Base-by-base conservation (phyloP, 2,888 invertebrate genomes). In the Urechis unicinctus region DNA sequence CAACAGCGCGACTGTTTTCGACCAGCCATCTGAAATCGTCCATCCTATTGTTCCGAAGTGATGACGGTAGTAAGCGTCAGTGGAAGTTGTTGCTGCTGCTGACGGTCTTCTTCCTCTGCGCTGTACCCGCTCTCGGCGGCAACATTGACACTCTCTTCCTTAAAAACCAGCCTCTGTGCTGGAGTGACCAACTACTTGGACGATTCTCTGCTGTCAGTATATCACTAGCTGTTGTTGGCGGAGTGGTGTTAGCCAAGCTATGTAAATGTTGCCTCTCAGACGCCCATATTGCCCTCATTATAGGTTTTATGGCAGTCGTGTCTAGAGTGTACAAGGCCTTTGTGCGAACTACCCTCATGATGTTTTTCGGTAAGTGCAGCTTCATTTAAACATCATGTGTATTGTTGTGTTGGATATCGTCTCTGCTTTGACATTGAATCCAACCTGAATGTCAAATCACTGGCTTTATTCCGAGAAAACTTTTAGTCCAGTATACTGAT, bases 121-220 rank as follows among this genome's bases (percentile, higher is more conserved):
- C 22, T n/a, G 36, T 55, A 17, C 41, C 49, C n/a, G 31, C 25
- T 5, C 26, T 47, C 26, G 41, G 24, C 24, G 2, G 43, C 13
- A 21, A 29, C 26, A 30, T 54, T 9, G 36, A 29, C 28, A 36
- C 54, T 1, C 45, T 57, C 21, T 57, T 50, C 29, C 36, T 43
- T 52, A 52, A 49, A 49, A 58, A 58, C 41, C 21, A 30, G 5
- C 58, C 58, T 9, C 50, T 58, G n/a, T 58, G 58, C 47, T 52
- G 52, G 58, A 36, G 31, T 21, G 6, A 26, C 31, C 30, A 29
- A 17, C 28, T 42, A 50, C 26, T 58, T 17, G 58, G 58, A 2
- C 29, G 30, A 5, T 57, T 30, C 46, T 22, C 9, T n/a, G 44
- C 48, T 5, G 41, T 42, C 29, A 44, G 25, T 17, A n/a, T 50